Percentiles rank a stretch among this genome's conserved stretches.
Evolutionary conservation across 2,797 vertebrate species (phyloP).

Genomic region (Platalea minor): DNA sequence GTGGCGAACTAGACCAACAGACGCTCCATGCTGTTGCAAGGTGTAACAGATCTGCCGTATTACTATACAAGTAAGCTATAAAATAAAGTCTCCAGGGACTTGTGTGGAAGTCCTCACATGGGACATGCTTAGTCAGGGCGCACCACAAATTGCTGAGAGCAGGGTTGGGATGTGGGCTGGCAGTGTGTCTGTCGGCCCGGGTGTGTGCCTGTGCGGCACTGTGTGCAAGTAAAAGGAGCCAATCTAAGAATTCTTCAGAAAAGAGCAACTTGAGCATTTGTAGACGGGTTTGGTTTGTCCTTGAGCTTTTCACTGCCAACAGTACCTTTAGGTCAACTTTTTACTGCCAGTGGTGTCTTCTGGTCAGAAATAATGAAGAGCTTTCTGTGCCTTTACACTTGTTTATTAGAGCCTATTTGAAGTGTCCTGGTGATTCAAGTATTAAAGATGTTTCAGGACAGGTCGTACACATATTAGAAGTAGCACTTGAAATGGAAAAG

Average conservation of each 20-base stretch:
- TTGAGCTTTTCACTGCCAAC: background rate
- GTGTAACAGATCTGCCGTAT: background rate
- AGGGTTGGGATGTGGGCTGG: background rate
- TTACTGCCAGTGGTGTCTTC: background rate
- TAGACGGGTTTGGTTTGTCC: background rate
- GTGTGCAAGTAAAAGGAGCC: background rate
- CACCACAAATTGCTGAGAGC: background rate
- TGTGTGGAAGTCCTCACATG: background rate
- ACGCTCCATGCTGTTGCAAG: background rate
- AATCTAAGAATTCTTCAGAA: background rate
- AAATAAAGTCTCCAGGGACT: background rate
- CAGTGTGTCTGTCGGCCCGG: fast-evolving
- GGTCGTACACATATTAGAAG: background rate
- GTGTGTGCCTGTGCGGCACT: background rate
- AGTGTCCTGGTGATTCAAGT: background rate
- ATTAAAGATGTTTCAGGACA: background rate
- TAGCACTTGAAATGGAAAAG: background rate
- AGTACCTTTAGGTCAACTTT: background rate
- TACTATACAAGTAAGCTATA: background rate
- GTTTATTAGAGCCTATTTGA: background rate
- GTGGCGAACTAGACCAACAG: background rate
- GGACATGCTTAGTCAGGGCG: background rate
- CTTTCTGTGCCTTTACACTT: background rate
- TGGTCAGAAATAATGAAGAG: background rate
- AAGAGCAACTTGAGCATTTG: background rate